phyloP scores from a whole-genome alignment of 2,888 invertebrate genomes.

The Tenthredo notha region DNA sequence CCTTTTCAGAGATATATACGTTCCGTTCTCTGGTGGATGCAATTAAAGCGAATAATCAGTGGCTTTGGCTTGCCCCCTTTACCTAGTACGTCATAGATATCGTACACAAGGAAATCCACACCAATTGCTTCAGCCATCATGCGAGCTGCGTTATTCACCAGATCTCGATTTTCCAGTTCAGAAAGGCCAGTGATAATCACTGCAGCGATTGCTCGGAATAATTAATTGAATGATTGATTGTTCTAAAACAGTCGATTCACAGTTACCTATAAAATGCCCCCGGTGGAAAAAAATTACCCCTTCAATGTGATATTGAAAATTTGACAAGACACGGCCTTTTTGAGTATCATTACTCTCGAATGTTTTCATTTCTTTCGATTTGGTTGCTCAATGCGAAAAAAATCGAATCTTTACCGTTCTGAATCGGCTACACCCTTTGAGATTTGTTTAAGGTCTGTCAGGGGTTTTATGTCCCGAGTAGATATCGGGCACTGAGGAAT shows the following conservation, averaged over 20 bases:
- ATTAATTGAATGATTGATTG: too few relatives aligned
- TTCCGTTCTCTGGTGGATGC: background rate
- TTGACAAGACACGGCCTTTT: too few relatives aligned
- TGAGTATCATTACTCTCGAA: too few relatives aligned
- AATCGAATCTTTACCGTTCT: too few relatives aligned
- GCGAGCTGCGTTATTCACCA: background rate
- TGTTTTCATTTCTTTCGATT: too few relatives aligned
- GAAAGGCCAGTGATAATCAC: background rate
- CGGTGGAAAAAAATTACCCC: too few relatives aligned
- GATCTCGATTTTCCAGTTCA: background rate
- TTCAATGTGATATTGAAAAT: too few relatives aligned
- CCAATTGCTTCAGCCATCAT: background rate
- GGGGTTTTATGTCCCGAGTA: background rate
- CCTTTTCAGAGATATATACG: background rate
- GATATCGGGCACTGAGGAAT: background rate
- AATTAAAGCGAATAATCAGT: conserved; percentile 3
- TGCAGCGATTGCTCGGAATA: background rate
- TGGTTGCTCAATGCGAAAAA: too few relatives aligned
- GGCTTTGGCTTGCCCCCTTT: background rate
- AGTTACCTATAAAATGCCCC: too few relatives aligned
- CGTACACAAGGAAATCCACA: background rate
- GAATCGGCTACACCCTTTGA: background rate
- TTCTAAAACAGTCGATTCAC: too few relatives aligned
- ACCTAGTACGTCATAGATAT: too few relatives aligned
- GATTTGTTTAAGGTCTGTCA: background rate